Evolutionary conservation across 30 jellyfish, hydroid and myxozoan genomes (phyloP).

Genomic region (Sanderia malayensis): DNA sequence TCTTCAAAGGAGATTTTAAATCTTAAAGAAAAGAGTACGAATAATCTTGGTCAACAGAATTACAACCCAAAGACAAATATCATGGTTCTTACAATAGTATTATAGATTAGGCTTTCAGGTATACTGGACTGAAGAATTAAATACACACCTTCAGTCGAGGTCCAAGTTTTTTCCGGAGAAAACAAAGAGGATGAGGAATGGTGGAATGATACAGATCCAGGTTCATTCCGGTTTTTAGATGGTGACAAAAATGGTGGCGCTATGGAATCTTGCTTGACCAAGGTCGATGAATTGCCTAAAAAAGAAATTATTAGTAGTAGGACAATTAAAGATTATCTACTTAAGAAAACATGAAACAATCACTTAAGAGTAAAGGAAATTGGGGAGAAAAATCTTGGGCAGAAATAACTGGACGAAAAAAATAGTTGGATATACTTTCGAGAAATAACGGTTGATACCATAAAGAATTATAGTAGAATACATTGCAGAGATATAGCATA

Average conservation of each 20-base stretch:
- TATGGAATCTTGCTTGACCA: background rate
- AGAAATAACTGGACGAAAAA: background rate
- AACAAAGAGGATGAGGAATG: background rate
- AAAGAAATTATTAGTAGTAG: too few relatives aligned
- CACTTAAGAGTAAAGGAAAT: background rate
- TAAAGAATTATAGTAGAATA: too few relatives aligned
- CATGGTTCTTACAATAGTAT: background rate
- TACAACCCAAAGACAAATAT: background rate
- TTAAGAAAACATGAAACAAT: background rate
- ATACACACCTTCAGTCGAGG: conserved; percentile 57
- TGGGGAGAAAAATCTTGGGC: too few relatives aligned
- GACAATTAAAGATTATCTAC: background rate
- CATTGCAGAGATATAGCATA: too few relatives aligned
- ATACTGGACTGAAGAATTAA: too few relatives aligned
- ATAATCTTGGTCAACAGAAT: background rate
- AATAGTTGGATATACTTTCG: background rate
- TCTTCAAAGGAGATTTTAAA: background rate
- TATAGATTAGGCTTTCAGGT: too few relatives aligned
- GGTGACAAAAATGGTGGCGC: conserved; percentile 4
- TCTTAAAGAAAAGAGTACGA: background rate
- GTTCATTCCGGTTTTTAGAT: background rate
- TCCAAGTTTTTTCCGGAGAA: conserved; percentile 37
- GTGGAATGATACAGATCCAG: background rate
- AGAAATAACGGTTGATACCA: too few relatives aligned
- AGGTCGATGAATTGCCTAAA: too few relatives aligned